phyloP scores from a whole-genome alignment of 1,140 invertebrate genomes.

The Dendroctonus ponderosae region DNA sequence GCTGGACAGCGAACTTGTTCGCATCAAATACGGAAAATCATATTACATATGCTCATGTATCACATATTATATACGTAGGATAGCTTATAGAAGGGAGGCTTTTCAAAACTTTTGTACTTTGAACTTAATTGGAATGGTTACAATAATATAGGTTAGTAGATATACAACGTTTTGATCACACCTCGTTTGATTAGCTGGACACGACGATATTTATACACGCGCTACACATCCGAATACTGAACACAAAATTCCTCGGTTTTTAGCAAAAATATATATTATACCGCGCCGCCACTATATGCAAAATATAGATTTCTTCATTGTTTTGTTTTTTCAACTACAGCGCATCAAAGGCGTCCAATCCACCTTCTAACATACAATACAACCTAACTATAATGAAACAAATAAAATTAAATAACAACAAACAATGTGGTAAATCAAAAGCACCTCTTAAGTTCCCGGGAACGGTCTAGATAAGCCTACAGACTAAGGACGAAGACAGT shows the following conservation, averaged over 20 bases:
- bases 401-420: slow-evolving; percentile 5
- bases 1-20: background rate
- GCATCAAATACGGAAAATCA: too few species aligned
- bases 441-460: too few species aligned
- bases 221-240: slow-evolving; percentile 22
- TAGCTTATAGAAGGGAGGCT: too few species aligned
- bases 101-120: too few species aligned
- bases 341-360: background rate
- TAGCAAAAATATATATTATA: slow-evolving; percentile 39
- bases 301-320: slow-evolving; percentile 34
- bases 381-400: slow-evolving; percentile 1
- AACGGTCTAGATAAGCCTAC: slow-evolving; percentile 6
- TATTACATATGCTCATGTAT: too few species aligned
- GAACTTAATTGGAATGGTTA: background rate
- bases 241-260: slow-evolving; percentile 28
- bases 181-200: background rate
- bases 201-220: slow-evolving; percentile 17
- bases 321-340: background rate
- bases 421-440: slow-evolving; percentile 5
- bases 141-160: background rate
- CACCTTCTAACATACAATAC: background rate
- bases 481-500: slow-evolving; percentile 21
- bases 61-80: too few species aligned
- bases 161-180: background rate
- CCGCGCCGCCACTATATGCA: slow-evolving; percentile 28